Evolutionary conservation across 2,888 invertebrate genomes (phyloP).

Genomic region (Serrognathus titanus): DNA sequence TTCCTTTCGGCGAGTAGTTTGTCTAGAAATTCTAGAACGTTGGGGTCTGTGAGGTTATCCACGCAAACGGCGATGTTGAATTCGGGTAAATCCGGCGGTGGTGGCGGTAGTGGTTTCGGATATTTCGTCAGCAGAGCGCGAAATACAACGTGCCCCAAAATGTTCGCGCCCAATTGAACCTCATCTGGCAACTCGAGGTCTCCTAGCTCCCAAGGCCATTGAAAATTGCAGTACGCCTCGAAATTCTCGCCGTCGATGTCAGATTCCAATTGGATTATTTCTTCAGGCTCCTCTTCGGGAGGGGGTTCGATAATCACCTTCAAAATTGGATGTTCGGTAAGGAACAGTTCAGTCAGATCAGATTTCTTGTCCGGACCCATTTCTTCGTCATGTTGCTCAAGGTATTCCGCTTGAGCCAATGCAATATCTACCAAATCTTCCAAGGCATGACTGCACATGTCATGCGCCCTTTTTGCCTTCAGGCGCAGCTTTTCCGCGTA

Average conservation of each 20-base stretch:
- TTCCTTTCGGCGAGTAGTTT: slow-evolving; percentile 34
- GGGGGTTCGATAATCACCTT: slow-evolving; percentile 39
- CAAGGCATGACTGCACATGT: slow-evolving; percentile 54
- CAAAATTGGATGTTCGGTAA: slow-evolving; percentile 55
- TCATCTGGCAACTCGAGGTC: slow-evolving; percentile 43
- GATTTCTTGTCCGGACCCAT: slow-evolving; percentile 46
- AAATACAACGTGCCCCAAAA: slow-evolving; percentile 41
- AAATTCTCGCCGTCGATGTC: slow-evolving; percentile 50
- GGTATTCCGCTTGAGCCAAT: slow-evolving; percentile 53
- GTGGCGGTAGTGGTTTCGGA: slow-evolving; percentile 32
- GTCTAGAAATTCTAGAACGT: slow-evolving; percentile 34
- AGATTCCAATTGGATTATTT: slow-evolving; percentile 38
- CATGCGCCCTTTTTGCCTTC: slow-evolving; percentile 50
- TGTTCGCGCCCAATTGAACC: slow-evolving; percentile 46
- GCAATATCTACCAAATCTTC: slow-evolving; percentile 56
- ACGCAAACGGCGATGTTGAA: slow-evolving; percentile 38
- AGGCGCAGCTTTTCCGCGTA: slow-evolving; percentile 54
- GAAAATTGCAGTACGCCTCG: slow-evolving; percentile 54
- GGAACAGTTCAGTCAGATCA: slow-evolving; percentile 58
- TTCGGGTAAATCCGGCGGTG: slow-evolving; percentile 35
- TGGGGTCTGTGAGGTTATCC: slow-evolving; percentile 36
- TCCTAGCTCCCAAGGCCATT: slow-evolving; percentile 55
- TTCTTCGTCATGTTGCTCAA: slow-evolving; percentile 39
- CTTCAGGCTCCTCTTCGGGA: slow-evolving; percentile 27
- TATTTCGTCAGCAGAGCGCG: slow-evolving; percentile 40